Base-by-base conservation (phyloP, 1,140 invertebrate genomes). In the Cyclargus thomasi region DNA sequence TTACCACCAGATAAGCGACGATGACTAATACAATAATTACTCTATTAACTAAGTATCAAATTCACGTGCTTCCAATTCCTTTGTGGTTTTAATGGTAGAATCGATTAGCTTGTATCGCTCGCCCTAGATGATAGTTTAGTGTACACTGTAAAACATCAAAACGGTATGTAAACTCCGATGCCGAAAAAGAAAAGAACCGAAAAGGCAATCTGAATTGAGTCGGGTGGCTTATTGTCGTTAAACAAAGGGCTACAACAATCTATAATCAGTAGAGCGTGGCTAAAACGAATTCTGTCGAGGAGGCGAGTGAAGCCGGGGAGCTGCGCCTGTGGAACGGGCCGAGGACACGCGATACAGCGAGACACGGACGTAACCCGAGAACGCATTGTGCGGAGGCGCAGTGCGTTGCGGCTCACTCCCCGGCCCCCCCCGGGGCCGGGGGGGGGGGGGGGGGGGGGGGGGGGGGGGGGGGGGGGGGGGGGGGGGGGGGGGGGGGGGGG, bases 261-360 rank as follows among this genome's bases (percentile, higher is more conserved):
- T 70, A 65, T 62, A 69, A 73, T 77, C 78, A 83, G 74, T 82
- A 79, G 81, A 67, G 81, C 78, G 74, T 82, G 70, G 62, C 79
- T 74, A 74, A 77, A 73, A 79, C 74, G 79, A 82, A 85, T 84
- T 79, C 78, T 85, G 80, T 84, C 80, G 79, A 80, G 84, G 80
- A 73, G 75, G 85, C 85, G 83, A 82, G 72, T 74, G 77, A 83
- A 78, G 79, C 75, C 77, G 84, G 82, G 83, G 78, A 78, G 80
- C 78, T 81, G 73, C 70, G 71, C 71, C 74, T 74, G 73, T 82
- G 80, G 77, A 79, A 77, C 77, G 78, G 72, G 74, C 76, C 74
- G 72, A 79, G 78, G 85, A 85, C 87, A 90, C 85, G 83, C 85
- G 86, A 90, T 86, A 81, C 79, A 85, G 78, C 84, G 85, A 86